Conservation (phyloP, 2,888 invertebrate species). For the Melanargia galathea region DNA sequence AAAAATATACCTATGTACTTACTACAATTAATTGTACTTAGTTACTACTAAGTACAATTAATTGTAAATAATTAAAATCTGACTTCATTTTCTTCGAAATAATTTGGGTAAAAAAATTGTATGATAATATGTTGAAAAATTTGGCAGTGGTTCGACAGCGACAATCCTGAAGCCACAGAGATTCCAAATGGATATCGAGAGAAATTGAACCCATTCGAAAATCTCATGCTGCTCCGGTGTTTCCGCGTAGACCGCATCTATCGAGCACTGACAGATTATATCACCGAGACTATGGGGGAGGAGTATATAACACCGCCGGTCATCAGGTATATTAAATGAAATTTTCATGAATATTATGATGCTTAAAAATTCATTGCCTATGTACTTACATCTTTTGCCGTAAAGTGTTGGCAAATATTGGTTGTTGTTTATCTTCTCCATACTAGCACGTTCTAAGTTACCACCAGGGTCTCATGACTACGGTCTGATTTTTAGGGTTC, state of each 20-base stretch:
- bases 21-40: too few relatives aligned
- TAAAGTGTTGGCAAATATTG: too few relatives aligned
- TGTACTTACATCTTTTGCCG: too few relatives aligned
- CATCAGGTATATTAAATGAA: slow-evolving; percentile 81
- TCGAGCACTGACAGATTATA: slow-evolving; percentile 92
- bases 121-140: neutral
- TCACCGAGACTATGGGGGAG: slow-evolving; percentile 91
- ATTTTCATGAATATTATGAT: neutral
- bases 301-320: slow-evolving; percentile 94
- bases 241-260: slow-evolving; percentile 95
- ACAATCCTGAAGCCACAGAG: slow-evolving; percentile 87
- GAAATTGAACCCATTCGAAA: slow-evolving; percentile 84
- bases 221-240: slow-evolving; percentile 92
- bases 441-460: too few relatives aligned
- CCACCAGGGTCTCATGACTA: too few relatives aligned
- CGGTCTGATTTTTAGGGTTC: too few relatives aligned
- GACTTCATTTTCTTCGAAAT: too few relatives aligned
- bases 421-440: too few relatives aligned
- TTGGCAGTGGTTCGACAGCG: slow-evolving; percentile 91
- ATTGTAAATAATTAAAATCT: too few relatives aligned
- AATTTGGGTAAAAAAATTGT: too few relatives aligned
- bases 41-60: too few relatives aligned
- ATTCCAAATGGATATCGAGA: slow-evolving; percentile 88
- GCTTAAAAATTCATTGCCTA: neutral
- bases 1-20: too few relatives aligned